phyloP scores from a whole-genome alignment of 2,113 vertebrate species.

The Amia ocellicauda region DNA sequence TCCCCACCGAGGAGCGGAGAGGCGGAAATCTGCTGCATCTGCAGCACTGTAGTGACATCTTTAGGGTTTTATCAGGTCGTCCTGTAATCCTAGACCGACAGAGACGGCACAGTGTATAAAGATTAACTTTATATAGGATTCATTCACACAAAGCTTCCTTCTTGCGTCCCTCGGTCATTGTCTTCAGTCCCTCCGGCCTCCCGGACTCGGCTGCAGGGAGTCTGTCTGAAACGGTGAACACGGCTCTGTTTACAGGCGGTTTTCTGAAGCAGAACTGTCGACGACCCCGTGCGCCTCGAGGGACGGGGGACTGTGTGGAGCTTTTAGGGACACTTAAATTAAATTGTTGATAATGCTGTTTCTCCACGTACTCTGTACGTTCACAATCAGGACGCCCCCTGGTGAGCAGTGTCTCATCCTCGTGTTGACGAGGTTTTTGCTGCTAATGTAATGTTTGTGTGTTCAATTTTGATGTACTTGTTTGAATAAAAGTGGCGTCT shows the following conservation, averaged over 20 bases:
- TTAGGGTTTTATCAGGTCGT: not conserved
- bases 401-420: too few relatives aligned
- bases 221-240: constrained; percentile 59
- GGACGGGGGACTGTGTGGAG: constrained; percentile 39
- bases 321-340: constrained; percentile 31
- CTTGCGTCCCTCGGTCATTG: not conserved
- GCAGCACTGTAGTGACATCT: too few relatives aligned
- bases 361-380: not conserved
- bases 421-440: too few relatives aligned
- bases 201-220: constrained; percentile 49
- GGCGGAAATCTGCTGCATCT: not conserved
- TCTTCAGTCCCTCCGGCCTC: constrained; percentile 23
- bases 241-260: constrained; percentile 58
- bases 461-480: too few relatives aligned
- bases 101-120: not conserved
- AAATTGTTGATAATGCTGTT: constrained; percentile 25
- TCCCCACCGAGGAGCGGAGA: constrained; percentile 17
- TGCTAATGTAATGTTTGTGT: too few relatives aligned
- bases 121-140: constrained; percentile 25
- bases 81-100: not conserved
- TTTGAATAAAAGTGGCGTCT: too few relatives aligned
- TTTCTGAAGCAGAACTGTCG: constrained; percentile 55
- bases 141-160: constrained; percentile 14
- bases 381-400: too few relatives aligned
- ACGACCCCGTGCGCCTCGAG: not conserved